Evolutionary conservation across 2,888 invertebrate genomes (phyloP).

Genomic region (Tachina lurida): DNA sequence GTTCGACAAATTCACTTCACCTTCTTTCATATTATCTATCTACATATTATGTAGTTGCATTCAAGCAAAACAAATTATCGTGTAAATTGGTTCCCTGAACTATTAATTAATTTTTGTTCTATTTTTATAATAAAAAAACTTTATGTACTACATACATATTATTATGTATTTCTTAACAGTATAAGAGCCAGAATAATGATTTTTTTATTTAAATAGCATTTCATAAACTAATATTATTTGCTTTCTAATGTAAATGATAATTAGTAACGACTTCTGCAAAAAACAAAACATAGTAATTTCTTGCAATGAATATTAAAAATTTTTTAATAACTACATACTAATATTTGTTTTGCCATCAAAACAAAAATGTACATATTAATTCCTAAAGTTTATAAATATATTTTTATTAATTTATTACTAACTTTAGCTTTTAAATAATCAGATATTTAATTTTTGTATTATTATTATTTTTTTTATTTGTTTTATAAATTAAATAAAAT

Average conservation of each 20-base stretch:
- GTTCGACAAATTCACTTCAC: not conserved
- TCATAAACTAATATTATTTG: constrained; percentile 60
- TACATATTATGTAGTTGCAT: not conserved
- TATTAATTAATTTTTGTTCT: not conserved
- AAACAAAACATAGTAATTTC: constrained; percentile 7
- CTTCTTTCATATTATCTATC: no score
- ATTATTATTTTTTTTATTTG: constrained; percentile 36
- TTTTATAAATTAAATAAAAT: constrained; percentile 61
- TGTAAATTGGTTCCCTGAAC: not conserved
- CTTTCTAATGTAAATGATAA: constrained; percentile 56
- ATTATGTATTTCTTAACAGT: not conserved
- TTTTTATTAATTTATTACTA: constrained; percentile 36
- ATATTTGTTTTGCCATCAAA: constrained; percentile 33
- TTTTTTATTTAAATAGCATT: constrained; percentile 35
- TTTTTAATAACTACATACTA: constrained; percentile 37
- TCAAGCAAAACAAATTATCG: not conserved
- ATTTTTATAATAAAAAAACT: not conserved
- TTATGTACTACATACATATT: not conserved
- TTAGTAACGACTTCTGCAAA: constrained; percentile 48
- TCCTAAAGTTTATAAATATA: constrained; percentile 4
- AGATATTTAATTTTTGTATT: constrained; percentile 45
- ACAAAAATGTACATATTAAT: constrained; percentile 31
- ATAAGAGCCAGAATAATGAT: constrained; percentile 30
- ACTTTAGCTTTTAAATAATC: constrained; percentile 41
- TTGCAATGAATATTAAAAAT: constrained; percentile 23